A percentile compares a stretch with the other conserved stretches of the same genome.
These are phyloP conservation scores for Synergus itoensis DNA, from an alignment of 2,888 invertebrate species.

Conservation along the genomic window DNA sequence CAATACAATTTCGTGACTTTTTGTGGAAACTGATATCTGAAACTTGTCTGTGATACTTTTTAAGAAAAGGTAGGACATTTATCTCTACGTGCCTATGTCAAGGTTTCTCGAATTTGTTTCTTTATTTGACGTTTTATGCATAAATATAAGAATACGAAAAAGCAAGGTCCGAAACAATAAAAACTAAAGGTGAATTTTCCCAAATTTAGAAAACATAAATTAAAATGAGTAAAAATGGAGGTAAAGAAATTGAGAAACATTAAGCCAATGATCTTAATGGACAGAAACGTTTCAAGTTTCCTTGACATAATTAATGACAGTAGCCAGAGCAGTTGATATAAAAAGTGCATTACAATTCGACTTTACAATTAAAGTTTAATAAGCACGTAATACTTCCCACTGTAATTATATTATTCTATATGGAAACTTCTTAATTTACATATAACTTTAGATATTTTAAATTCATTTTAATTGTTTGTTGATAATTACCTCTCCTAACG, in stretches of 20 bases:
- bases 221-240: background rate
- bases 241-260: background rate
- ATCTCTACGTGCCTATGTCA: slow-evolving; percentile 1
- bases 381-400: slow-evolving; percentile 5
- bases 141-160: background rate
- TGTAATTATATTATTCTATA: background rate
- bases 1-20: background rate
- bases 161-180: background rate
- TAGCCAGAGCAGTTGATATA: background rate
- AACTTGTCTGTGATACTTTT: background rate
- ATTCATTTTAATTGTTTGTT: background rate
- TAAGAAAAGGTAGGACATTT: background rate
- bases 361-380: slow-evolving; percentile 19
- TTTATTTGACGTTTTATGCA: background rate
- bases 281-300: slow-evolving; percentile 13
- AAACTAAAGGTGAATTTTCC: background rate
- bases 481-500: slow-evolving; percentile 84
- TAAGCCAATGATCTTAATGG: background rate
- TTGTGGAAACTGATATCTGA: background rate
- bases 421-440: background rate
- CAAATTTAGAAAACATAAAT: background rate
- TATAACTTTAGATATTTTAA: background rate
- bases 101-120: background rate
- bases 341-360: background rate
- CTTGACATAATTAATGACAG: slow-evolving; percentile 15